Evolutionary conservation across 2,797 vertebrate species (phyloP).

Genomic region (Hypotaenidia okinawae): DNA sequence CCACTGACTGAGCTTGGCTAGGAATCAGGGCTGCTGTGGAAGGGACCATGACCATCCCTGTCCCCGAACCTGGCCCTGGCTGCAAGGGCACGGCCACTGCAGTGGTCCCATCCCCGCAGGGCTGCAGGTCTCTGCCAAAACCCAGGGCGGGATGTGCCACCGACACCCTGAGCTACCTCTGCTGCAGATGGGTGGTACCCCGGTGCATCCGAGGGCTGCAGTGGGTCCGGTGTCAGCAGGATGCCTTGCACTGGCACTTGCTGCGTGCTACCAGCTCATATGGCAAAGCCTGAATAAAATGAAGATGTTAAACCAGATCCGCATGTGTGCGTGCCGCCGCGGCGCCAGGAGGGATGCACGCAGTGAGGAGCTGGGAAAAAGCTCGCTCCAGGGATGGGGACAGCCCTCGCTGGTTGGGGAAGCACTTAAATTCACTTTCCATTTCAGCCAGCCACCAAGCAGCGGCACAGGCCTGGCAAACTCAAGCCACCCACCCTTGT

Average conservation of each 20-base stretch:
- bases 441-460: background rate
- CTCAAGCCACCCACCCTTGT: rapidly evolving
- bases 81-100: rapidly evolving
- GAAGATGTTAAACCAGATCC: background rate
- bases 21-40: background rate
- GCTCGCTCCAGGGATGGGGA: background rate
- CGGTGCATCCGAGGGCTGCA: background rate
- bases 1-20: background rate
- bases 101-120: rapidly evolving
- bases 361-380: background rate
- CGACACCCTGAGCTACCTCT: rapidly evolving
- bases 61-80: background rate
- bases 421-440: background rate
- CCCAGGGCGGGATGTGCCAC: rapidly evolving
- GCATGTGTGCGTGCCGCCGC: rapidly evolving
- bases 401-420: rapidly evolving
- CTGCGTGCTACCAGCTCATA: background rate
- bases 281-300: background rate
- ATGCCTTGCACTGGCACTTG: background rate
- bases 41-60: background rate
- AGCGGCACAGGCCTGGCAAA: background rate
- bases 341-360: rapidly evolving
- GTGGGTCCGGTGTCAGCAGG: background rate
- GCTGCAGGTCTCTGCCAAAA: background rate
- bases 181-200: rapidly evolving